These are phyloP conservation scores for Dolichoris vasculosae DNA, from an alignment of 1,140 invertebrate genomes.

Conservation along the genomic window DNA sequence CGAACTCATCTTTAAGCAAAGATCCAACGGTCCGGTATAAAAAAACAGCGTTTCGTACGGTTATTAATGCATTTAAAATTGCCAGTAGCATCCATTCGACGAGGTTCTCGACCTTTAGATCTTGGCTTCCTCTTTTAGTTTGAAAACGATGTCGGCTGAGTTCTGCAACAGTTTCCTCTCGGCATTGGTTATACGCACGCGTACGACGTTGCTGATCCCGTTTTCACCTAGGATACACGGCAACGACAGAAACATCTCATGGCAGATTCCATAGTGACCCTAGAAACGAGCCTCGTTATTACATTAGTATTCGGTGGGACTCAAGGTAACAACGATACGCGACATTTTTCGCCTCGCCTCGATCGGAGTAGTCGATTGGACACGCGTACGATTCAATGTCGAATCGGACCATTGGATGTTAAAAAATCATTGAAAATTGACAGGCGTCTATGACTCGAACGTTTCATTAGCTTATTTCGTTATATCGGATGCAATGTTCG, in stretches of 20 bases:
- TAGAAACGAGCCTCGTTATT: constrained; percentile 52
- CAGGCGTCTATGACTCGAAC: background rate
- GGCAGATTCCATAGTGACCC: constrained; percentile 77
- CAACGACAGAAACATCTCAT: constrained; percentile 78
- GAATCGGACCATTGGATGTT: background rate
- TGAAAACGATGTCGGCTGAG: constrained; percentile 70
- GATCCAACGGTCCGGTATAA: too few species aligned
- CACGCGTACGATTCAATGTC: constrained; percentile 16
- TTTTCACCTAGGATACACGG: constrained; percentile 76
- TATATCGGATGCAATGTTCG: too few species aligned
- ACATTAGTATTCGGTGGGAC: background rate
- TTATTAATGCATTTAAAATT: too few species aligned
- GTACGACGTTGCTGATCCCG: constrained; percentile 76
- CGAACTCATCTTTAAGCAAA: too few species aligned
- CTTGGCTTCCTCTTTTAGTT: constrained; percentile 68
- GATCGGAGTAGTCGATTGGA: background rate
- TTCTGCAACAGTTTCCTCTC: constrained; percentile 74
- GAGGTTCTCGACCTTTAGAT: background rate
- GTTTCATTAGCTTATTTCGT: too few species aligned
- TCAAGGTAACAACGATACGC: background rate
- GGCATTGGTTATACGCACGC: constrained; percentile 74
- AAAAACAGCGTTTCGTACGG: too few species aligned
- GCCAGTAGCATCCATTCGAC: too few species aligned
- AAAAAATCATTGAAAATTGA: background rate
- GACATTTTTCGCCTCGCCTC: background rate